Conservation (phyloP, 2,888 invertebrate species). For the Altica lythri region DNA sequence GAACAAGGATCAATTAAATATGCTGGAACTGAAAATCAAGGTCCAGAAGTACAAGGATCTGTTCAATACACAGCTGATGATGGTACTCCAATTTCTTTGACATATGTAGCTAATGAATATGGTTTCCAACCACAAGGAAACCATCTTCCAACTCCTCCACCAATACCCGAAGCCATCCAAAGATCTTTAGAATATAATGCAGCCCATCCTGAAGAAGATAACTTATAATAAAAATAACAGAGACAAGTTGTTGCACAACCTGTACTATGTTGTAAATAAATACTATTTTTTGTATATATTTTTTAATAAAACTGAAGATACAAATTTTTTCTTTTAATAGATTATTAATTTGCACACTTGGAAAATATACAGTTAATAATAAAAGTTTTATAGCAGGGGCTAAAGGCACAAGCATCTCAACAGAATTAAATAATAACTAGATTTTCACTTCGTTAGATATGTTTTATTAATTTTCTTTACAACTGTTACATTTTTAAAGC, state of each 20-base stretch:
- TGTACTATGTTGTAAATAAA: neutral
- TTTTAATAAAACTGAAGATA: too few relatives aligned
- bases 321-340: too few relatives aligned
- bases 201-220: constrained; percentile 55
- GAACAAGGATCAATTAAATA: constrained; percentile 61
- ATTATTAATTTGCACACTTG: too few relatives aligned
- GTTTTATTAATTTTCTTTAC: too few relatives aligned
- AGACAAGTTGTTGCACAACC: neutral
- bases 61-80: constrained; percentile 72
- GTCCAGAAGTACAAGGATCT: constrained; percentile 64
- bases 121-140: constrained; percentile 73
- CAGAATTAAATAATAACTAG: too few relatives aligned
- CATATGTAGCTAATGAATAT: constrained; percentile 72
- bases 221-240: constrained; percentile 37
- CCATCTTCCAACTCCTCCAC: constrained; percentile 78
- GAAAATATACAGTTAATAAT: too few relatives aligned
- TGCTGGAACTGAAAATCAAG: constrained; percentile 54
- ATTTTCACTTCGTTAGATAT: too few relatives aligned
- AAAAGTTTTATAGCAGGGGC: too few relatives aligned
- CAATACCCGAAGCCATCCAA: constrained; percentile 75
- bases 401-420: too few relatives aligned
- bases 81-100: constrained; percentile 65
- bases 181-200: constrained; percentile 69
- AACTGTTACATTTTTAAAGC: too few relatives aligned
- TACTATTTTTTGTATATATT: too few relatives aligned